These are phyloP conservation scores for Grantiella picta DNA, from an alignment of 2,113 vertebrate species.

Conservation along the genomic window DNA sequence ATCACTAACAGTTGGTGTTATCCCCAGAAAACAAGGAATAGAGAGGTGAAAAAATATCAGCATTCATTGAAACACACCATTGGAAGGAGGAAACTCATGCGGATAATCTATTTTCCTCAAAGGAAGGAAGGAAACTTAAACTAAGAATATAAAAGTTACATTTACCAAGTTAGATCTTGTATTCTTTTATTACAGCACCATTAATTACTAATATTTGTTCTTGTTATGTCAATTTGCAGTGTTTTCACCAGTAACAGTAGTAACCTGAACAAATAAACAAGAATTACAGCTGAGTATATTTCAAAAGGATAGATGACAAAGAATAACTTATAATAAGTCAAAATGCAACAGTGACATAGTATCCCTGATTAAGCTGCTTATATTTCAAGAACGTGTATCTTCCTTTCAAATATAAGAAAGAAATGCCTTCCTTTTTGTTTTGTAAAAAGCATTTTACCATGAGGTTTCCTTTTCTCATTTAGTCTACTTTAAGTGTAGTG, in stretches of 20 bases:
- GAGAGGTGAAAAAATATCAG: not conserved
- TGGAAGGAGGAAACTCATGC: not conserved
- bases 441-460: not conserved
- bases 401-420: not conserved
- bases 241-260: not conserved
- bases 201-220: not conserved
- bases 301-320: not conserved
- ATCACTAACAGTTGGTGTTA: not conserved
- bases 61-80: not conserved
- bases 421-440: not conserved
- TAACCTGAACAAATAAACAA: not conserved
- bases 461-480: not conserved
- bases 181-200: not conserved
- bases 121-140: not conserved
- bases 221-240: not conserved
- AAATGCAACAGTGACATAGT: not conserved
- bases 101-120: not conserved
- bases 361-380: not conserved
- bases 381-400: not conserved
- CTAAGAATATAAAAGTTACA: not conserved
- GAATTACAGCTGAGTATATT: not conserved
- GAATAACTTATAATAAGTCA: not conserved
- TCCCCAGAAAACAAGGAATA: not conserved
- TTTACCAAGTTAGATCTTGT: not conserved
- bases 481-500: not conserved